These are phyloP conservation scores for Drosophila atripex DNA, from an alignment of 2,888 invertebrate genomes.

Conservation along the genomic window DNA sequence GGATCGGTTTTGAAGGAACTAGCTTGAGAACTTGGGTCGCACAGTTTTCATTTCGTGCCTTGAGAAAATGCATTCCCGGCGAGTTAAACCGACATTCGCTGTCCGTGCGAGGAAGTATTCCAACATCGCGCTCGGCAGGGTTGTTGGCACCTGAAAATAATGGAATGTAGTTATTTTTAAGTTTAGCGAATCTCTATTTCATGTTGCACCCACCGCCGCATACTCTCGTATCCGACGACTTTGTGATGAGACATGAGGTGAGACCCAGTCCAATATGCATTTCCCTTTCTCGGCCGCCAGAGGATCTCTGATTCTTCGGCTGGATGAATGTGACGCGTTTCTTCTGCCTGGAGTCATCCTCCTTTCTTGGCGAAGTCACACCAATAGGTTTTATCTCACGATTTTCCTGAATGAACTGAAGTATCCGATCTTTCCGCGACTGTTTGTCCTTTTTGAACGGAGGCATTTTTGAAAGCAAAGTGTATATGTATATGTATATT, in stretches of 20 bases:
- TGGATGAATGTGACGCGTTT: constrained; percentile 64
- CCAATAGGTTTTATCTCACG: not conserved
- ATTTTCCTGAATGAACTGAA: constrained; percentile 21
- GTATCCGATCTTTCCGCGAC: constrained; percentile 11
- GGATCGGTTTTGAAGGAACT: constrained; percentile 38
- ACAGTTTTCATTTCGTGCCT: constrained; percentile 21
- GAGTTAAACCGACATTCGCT: constrained; percentile 63
- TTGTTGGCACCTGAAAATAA: constrained; percentile 55
- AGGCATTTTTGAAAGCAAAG: constrained; percentile 10
- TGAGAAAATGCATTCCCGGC: constrained; percentile 62
- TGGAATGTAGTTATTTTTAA: no score
- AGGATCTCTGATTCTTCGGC: constrained; percentile 24
- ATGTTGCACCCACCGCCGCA: constrained; percentile 44
- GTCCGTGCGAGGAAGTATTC: constrained; percentile 56
- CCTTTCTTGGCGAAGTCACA: not conserved
- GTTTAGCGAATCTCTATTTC: no score
- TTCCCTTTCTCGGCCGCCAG: constrained; percentile 22
- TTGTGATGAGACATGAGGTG: constrained; percentile 67
- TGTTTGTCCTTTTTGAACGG: constrained; percentile 12
- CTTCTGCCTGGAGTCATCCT: constrained; percentile 42
- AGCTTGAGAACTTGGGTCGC: constrained; percentile 70
- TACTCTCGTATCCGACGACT: constrained; percentile 46
- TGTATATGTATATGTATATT: not conserved
- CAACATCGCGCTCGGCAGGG: constrained; percentile 53
- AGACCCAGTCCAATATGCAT: constrained; percentile 50